These are phyloP conservation scores for Camponotus pennsylvanicus DNA, from an alignment of 1,140 invertebrate species.

Conservation along the genomic window DNA sequence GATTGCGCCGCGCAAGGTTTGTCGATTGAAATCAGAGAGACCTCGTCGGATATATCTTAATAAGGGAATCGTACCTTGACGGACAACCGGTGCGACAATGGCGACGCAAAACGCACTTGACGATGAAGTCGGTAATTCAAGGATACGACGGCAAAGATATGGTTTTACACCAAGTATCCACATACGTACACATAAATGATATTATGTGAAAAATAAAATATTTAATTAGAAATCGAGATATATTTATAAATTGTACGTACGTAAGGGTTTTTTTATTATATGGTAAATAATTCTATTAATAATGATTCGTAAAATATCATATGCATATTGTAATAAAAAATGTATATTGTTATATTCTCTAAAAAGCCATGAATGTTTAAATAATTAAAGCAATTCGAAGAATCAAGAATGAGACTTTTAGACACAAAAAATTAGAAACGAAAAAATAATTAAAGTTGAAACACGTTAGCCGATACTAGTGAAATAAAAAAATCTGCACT, in stretches of 20 bases:
- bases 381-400: not conserved
- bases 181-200: not conserved
- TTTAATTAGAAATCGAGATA: conserved; percentile 17
- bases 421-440: not conserved
- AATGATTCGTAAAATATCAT: not conserved
- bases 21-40: conserved; percentile 71
- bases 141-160: conserved; percentile 49
- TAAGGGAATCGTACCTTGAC: conserved; percentile 74
- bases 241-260: no score
- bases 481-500: not conserved
- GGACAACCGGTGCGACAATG: conserved; percentile 67
- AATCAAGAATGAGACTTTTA: not conserved
- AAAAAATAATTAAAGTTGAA: conserved; percentile 18
- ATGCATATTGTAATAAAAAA: not conserved
- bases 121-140: conserved; percentile 61
- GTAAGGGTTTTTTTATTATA: not conserved
- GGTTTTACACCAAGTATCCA: conserved; percentile 5
- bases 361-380: not conserved
- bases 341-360: not conserved
- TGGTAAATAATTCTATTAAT: not conserved
- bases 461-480: not conserved
- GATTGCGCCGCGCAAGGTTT: conserved; percentile 42
- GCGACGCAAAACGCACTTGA: conserved; percentile 27
- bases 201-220: conserved; percentile 33
- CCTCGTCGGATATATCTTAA: conserved; percentile 73